Evolutionary conservation across 1,140 invertebrate genomes (phyloP), one percentile per base, ranked within the genome.

Genomic region (Papilio dardanus): DNA sequence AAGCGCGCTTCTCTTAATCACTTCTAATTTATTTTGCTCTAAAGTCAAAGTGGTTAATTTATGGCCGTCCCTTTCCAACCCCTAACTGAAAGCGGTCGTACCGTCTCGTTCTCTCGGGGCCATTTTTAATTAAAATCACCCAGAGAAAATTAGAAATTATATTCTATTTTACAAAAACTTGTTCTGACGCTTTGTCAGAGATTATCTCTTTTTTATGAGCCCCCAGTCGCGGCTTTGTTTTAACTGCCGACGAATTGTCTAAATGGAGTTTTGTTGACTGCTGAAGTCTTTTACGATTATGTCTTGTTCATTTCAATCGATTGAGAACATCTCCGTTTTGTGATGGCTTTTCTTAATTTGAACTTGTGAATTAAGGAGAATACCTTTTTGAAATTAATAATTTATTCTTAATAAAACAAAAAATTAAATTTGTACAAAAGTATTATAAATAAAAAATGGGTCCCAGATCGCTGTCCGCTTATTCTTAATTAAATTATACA

Each of bases 71-170:
- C 86, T 86, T 84, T 89, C 87, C 80, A 79, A 81, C 92, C 84
- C 87, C 78, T 42, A 46, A 77, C 75, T 31, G 71, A 81, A 78
- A 73, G 67, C 81, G 76, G 67, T 86, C 75, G 77, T 74, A 77
- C 78, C 84, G 67, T 92, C 89, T 81, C 84, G 77, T 81, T 93
- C 90, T 81, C 83, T 74, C 73, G 90, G 90, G 89, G 89, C 89
- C 90, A 92, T 93, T 93, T 92, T 93, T 93, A 93, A 93, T 93
- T 93, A 93, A 93, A 92, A 93, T 89, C 89, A 88, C 87, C 86
- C 87, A 76, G 90, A 92, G 90, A 93, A 91, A 92, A 93, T 93
- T 92, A 93, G 92, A 92, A 93, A 93, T 93, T 93, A 93, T 93
- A 93, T 93, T 93, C 92, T 93, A 93, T 93, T 93, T 93, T 89